Percentiles rank a stretch among this genome's conserved stretches.
phyloP scores from a whole-genome alignment of 2,797 vertebrate species.

The Pangasius krempfi region DNA sequence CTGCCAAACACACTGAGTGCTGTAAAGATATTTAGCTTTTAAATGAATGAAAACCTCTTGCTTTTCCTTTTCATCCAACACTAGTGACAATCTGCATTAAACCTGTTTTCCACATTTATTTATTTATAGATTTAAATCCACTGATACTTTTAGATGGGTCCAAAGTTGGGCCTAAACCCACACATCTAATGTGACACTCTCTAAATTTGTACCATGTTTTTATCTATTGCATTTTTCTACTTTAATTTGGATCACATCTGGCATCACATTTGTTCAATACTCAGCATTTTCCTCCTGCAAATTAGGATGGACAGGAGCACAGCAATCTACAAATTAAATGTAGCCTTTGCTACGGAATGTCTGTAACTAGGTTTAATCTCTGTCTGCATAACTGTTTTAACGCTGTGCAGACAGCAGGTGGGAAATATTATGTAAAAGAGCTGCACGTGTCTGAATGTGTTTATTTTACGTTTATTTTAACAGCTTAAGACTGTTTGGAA shows the following conservation, averaged over 20 bases:
- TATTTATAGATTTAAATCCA: not conserved
- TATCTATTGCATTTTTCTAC: not conserved
- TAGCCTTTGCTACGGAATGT: slow-evolving; percentile 8
- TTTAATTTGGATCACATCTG: not conserved
- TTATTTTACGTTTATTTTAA: slow-evolving; percentile 41
- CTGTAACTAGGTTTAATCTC: not conserved
- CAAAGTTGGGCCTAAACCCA: not conserved
- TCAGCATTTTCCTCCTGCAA: not conserved
- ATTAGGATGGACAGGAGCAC: slow-evolving; percentile 11
- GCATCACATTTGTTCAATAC: not conserved
- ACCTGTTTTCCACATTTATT: not conserved
- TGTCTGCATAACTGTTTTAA: slow-evolving; percentile 16
- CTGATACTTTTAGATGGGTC: not conserved
- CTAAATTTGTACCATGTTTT: not conserved
- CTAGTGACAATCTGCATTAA: not conserved
- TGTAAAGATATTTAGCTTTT: not conserved
- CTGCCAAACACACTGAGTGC: not conserved
- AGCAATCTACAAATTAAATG: slow-evolving; percentile 12
- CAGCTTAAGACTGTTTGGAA: slow-evolving; percentile 28
- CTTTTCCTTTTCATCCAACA: not conserved
- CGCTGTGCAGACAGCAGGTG: slow-evolving; percentile 38
- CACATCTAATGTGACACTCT: not conserved
- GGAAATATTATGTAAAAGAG: slow-evolving; percentile 46
- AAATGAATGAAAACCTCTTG: not conserved
- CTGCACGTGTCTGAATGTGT: slow-evolving; percentile 26